A percentile compares a stretch with the other conserved stretches of the same genome.
phyloP scores from a whole-genome alignment of 2,113 vertebrate genomes.

The Herpetotheres cachinnans region DNA sequence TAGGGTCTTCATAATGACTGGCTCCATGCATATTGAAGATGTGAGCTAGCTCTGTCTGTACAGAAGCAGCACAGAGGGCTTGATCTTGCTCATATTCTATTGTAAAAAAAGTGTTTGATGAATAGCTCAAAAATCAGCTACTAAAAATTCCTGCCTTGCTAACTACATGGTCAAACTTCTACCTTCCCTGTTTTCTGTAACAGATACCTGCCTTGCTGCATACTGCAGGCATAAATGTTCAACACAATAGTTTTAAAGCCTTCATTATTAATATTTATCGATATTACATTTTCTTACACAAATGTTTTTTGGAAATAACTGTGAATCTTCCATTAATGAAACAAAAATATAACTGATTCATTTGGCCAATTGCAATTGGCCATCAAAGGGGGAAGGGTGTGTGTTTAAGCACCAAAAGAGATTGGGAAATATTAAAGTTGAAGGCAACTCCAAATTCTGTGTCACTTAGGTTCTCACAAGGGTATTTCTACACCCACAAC shows the following conservation, averaged over 20 bases:
- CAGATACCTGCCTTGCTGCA: not conserved
- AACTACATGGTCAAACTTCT: not conserved
- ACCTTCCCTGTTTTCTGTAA: not conserved
- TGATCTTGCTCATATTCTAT: not conserved
- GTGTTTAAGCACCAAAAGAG: not conserved
- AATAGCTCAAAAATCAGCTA: not conserved
- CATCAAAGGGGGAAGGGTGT: not conserved
- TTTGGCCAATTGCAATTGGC: not conserved
- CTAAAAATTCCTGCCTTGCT: not conserved
- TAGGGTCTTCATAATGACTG: not conserved
- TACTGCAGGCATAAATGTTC: not conserved
- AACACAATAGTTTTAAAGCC: not conserved
- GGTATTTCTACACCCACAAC: not conserved
- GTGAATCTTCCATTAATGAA: not conserved
- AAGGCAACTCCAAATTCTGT: not conserved
- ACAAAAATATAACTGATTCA: not conserved
- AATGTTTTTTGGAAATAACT: not conserved
- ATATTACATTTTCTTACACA: not conserved
- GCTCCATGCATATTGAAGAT: not conserved
- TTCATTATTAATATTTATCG: not conserved
- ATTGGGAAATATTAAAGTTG: not conserved
- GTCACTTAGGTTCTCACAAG: too few relatives aligned
- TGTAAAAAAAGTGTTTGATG: not conserved
- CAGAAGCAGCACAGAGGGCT: not conserved
- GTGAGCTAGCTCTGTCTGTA: not conserved